Evolutionary conservation across 2,888 invertebrate genomes (phyloP).

Genomic region (Eupeodes latifasciatus): DNA sequence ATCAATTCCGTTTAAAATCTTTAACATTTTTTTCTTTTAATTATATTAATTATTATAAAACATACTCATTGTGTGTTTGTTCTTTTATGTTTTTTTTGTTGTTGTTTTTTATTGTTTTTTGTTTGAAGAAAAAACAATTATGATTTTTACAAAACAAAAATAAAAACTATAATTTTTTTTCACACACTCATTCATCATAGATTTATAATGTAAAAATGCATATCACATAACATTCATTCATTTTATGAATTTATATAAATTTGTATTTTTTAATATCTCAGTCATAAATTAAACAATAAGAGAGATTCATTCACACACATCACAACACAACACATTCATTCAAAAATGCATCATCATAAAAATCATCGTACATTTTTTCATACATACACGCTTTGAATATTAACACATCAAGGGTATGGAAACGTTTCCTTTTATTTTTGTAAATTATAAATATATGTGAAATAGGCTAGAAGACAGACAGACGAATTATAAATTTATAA

Average conservation of each 20-base stretch:
- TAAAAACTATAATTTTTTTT: not conserved
- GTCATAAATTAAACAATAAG: constrained; percentile 5
- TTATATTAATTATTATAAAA: constrained; percentile 28
- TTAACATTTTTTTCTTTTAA: constrained; percentile 26
- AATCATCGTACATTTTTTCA: not conserved
- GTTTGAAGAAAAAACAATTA: constrained; percentile 1
- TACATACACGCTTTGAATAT: not conserved
- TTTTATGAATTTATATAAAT: constrained; percentile 49
- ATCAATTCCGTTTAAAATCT: constrained; percentile 72
- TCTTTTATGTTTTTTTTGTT: not conserved
- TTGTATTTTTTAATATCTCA: constrained; percentile 36
- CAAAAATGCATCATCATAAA: not conserved
- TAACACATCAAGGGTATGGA: not conserved
- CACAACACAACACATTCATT: not conserved
- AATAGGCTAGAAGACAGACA: too few relatives aligned
- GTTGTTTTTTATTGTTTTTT: not conserved
- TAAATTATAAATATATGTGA: too few relatives aligned
- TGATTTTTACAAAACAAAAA: not conserved
- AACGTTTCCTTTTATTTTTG: not conserved
- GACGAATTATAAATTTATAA: too few relatives aligned
- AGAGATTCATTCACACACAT: not conserved
- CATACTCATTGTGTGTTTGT: constrained; percentile 33
- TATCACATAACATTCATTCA: constrained; percentile 62
- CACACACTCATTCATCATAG: constrained; percentile 15
- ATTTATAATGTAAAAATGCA: constrained; percentile 57